phyloP scores from a whole-genome alignment of 2,888 invertebrate genomes.

The Troides helena region DNA sequence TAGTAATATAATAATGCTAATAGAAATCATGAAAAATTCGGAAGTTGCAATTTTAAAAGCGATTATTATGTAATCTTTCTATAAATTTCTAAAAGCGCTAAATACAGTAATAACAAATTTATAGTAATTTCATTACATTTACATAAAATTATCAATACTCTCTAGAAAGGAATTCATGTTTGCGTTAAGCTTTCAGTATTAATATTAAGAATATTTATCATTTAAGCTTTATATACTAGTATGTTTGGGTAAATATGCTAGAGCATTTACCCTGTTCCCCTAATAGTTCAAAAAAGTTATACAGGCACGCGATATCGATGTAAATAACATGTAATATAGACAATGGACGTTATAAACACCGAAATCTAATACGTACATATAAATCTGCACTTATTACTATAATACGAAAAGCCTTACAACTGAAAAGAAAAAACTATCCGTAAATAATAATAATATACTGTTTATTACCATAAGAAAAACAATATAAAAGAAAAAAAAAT shows the following conservation, averaged over 20 bases:
- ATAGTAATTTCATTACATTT: background rate
- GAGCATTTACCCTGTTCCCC: background rate
- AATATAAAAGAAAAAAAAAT: too few relatives aligned
- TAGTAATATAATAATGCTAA: background rate
- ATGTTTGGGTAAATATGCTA: background rate
- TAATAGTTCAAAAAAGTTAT: background rate
- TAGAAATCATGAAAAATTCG: background rate
- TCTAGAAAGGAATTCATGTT: background rate
- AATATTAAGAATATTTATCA: too few relatives aligned
- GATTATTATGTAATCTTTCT: background rate
- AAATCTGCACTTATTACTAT: background rate
- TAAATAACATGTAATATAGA: background rate
- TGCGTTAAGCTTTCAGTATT: too few relatives aligned
- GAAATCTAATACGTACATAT: background rate
- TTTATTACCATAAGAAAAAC: too few relatives aligned
- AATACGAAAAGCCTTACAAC: background rate
- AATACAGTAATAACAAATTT: background rate
- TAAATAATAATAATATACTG: too few relatives aligned
- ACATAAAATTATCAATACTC: background rate
- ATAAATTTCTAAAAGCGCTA: background rate
- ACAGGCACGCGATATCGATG: background rate
- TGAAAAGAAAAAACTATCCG: too few relatives aligned
- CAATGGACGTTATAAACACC: background rate
- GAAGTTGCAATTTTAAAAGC: background rate
- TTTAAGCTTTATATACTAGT: too few relatives aligned